Evolutionary conservation across 2,797 vertebrate species (phyloP), one percentile per base, ranked within the genome.

Genomic region (Capromys pilorides): DNA sequence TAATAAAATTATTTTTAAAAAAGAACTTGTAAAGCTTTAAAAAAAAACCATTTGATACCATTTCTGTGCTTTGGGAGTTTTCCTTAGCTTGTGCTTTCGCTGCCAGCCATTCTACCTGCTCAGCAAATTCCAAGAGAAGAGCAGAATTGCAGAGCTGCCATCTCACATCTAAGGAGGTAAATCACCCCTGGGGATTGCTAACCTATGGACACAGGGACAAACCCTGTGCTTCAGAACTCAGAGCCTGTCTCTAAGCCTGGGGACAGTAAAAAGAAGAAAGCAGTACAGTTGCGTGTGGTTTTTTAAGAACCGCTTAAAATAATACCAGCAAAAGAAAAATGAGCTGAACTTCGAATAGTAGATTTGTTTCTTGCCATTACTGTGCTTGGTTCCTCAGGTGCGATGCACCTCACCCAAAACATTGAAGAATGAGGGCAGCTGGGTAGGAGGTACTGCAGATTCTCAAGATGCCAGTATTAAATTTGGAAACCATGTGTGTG

Each of bases 121-220:
- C 78, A 96, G 82, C 78, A 94, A 59, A 90, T 94, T 33, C 8
- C 31, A 73, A 87, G 78, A 67, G 57, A 33, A 41, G 31, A 94
- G 75, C 61, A 88, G 69, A 95, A 77, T 11, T 0, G 1, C 28
- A 24, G 88, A 54, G 39, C 16, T 90, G 67, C 33, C 22, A 1
- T 54, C 62, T 64, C 14, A 49, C 49, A 45, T 95, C 91, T 92
- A n/a, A 66, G 66, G 41, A 95, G 61, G 87, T n/a, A 71, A 91
- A 71, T n/a, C 22, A 12, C 33, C 51, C 36, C 51, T 19, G 69
- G 59, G 28, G 22, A 61, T 31, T 88, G 39, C 7, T 26, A 82
- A n/a, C 83, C 83, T 73, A 28, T 1, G 71, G 61, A 54, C 31
- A 28, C 33, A 1, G 49, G n/a, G 33, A 22, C 7, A 73, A 71